Base-by-base conservation (phyloP, 1,140 invertebrate genomes). In the Anoplophora glabripennis region DNA sequence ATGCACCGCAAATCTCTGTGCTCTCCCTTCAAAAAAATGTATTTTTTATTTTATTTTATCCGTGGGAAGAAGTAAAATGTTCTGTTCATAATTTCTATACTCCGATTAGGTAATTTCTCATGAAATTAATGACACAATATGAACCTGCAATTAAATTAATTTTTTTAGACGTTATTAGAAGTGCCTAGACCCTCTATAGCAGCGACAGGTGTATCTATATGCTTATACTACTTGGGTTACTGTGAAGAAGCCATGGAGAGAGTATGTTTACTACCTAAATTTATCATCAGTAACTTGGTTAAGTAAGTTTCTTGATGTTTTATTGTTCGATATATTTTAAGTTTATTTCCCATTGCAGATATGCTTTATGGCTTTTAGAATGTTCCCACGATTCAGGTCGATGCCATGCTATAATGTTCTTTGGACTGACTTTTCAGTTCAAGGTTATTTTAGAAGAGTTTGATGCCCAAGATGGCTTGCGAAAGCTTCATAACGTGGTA, bases 331-430 rank as follows among this genome's bases (percentile, higher is more conserved):
- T 46, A 58, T 11, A 47, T 18, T 1, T 46, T 53, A 46, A 53
- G n/a, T 2, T 28, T 40, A 35, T 28, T 47, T 37, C 44, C 15
- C 38, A 52, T 75, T 75, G n/a, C 70, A 89, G 87, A 53, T 96
- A 97, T 75, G 88, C 90, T 0, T 76, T 98, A 0, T 98, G 95
- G 94, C 77, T 98, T 18, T 74, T 99, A 28, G 95, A 97, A 72
- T 93, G 94, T 69, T 96, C 93, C 15, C 95, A 99, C 72, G 92
- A 96, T 76, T 97, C 94, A 0, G 94, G 94, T 35, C 81, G 94
- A 59, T 96, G 94, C 72, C 93, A 98, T 78, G 94, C 95, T 1
- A 94, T 94, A 9, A 97, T 98, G 93, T 99, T 98, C 75, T 98
- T 98, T 74, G 90, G 91, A 0, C 81, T 96, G 52, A 90, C 92